A percentile compares a stretch with the other conserved stretches of the same genome.
Evolutionary conservation across 2,888 invertebrate genomes (phyloP).

Genomic region (Vesta saturnalis): DNA sequence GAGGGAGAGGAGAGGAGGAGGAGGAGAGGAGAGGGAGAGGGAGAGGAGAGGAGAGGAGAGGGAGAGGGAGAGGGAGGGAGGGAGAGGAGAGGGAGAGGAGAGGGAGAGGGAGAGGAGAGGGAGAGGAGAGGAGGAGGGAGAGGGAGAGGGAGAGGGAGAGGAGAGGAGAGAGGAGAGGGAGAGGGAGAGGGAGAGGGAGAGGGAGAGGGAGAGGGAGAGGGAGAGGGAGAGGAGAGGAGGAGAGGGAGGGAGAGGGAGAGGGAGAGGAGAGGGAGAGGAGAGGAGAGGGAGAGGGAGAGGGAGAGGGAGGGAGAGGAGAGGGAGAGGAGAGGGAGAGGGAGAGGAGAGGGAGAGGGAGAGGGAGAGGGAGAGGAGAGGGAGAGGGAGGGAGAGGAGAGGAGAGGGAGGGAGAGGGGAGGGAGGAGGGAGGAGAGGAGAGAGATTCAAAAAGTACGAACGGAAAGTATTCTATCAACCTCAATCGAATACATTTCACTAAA

Average conservation of each 20-base stretch:
- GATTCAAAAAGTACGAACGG: too few relatives aligned
- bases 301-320: neutral
- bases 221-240: neutral
- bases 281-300: neutral
- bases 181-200: neutral
- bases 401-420: neutral
- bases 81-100: neutral
- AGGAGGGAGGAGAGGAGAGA: neutral
- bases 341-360: neutral
- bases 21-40: neutral
- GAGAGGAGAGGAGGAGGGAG: neutral
- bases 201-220: neutral
- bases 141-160: neutral
- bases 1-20: neutral
- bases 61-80: neutral
- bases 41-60: neutral
- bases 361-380: neutral
- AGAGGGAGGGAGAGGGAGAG: neutral
- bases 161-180: neutral
- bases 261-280: neutral
- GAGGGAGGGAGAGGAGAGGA: neutral
- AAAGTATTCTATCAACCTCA: too few relatives aligned
- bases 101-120: neutral
- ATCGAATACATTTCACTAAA: too few relatives aligned
- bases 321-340: neutral